A percentile compares a stretch with the other conserved stretches of the same genome.
phyloP scores from a whole-genome alignment of 2,797 vertebrate genomes.

The Platyrinchus mystaceus region DNA sequence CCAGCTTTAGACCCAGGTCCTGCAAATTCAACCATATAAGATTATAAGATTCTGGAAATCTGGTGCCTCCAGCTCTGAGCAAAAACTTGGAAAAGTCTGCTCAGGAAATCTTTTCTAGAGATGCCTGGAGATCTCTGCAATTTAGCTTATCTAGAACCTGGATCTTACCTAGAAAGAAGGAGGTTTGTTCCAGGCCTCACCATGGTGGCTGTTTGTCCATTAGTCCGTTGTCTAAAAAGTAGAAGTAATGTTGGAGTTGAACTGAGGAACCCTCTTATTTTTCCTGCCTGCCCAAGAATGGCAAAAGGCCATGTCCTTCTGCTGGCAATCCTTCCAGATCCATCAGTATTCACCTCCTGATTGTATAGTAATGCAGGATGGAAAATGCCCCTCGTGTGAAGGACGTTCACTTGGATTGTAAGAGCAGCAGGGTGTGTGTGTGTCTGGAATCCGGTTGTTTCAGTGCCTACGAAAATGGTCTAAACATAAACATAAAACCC shows the following conservation, averaged over 20 bases:
- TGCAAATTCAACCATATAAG: neutral
- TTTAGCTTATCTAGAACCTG: neutral
- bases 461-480: neutral
- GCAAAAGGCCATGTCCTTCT: neutral
- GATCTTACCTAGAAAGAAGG: neutral
- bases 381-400: neutral
- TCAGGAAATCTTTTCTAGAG: neutral
- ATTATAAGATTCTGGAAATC: neutral
- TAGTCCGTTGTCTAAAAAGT: neutral
- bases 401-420: neutral
- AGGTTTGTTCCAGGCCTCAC: neutral
- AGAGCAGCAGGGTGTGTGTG: accelerated
- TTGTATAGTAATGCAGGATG: neutral
- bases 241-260: neutral
- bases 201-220: neutral
- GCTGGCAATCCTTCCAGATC: neutral
- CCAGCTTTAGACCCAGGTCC: neutral
- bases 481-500: neutral
- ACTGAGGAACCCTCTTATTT: neutral
- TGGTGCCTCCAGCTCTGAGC: neutral
- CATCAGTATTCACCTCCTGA: neutral
- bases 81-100: neutral
- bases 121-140: neutral
- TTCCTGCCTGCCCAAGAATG: neutral
- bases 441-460: neutral